These are phyloP conservation scores for Falco concolor DNA, from an alignment of 2,797 vertebrate species.

Conservation along the genomic window DNA sequence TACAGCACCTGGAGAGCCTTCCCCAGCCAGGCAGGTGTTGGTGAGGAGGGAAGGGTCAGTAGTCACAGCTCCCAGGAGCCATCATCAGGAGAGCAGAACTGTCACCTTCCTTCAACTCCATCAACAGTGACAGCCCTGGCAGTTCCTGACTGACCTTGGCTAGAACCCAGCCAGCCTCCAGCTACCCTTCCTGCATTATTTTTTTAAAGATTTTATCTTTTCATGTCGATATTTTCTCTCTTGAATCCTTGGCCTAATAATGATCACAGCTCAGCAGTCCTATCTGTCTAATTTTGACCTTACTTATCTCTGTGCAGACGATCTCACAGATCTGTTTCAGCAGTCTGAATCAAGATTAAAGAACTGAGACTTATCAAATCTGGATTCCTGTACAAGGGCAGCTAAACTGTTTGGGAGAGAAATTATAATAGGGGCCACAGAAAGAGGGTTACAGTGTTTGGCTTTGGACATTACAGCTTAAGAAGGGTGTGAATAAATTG, in stretches of 20 bases:
- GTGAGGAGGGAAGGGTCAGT: neutral
- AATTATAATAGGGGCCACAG: neutral
- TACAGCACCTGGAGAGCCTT: neutral
- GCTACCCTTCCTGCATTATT: neutral
- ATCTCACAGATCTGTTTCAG: neutral
- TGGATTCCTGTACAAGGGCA: neutral
- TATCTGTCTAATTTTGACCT: neutral
- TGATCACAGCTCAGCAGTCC: neutral
- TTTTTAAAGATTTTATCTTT: neutral
- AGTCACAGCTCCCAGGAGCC: rapidly evolving
- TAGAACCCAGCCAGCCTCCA: neutral
- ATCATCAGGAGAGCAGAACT: neutral
- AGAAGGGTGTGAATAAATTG: neutral
- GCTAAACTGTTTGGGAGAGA: neutral
- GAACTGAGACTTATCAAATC: neutral
- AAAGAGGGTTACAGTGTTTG: neutral
- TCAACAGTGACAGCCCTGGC: neutral
- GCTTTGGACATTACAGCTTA: neutral
- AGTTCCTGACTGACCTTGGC: neutral
- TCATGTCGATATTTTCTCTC: neutral
- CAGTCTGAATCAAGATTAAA: neutral
- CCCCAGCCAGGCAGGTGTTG: rapidly evolving
- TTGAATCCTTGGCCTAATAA: neutral
- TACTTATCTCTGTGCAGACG: neutral
- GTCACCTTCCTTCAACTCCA: neutral